Conservation (phyloP, 2,113 vertebrate genomes). For the Mirounga angustirostris region DNA sequence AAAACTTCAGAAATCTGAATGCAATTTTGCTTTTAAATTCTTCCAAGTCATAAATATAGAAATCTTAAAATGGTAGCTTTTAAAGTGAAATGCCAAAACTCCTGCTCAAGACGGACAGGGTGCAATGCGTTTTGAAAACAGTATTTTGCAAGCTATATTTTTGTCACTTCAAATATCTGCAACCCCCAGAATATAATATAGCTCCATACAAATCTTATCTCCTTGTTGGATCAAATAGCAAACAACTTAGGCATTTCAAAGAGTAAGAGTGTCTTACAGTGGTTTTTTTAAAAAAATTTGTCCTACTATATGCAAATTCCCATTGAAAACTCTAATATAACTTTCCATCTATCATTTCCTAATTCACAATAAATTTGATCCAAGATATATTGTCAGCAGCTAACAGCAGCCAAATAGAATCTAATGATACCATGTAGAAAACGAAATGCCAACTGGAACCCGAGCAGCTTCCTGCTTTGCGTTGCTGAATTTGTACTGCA, state of each 20-base stretch:
- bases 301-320: background rate
- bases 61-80: background rate
- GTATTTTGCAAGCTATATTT: slow-evolving; percentile 3
- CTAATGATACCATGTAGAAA: background rate
- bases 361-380: slow-evolving; percentile 39
- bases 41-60: background rate
- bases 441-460: background rate
- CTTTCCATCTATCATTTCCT: background rate
- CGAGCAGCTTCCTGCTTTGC: background rate
- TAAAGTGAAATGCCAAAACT: slow-evolving; percentile 51
- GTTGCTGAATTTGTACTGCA: background rate
- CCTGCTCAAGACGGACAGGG: background rate
- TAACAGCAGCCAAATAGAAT: slow-evolving; percentile 31
- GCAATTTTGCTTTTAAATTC: background rate
- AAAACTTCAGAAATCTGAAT: slow-evolving; percentile 15
- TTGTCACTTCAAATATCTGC: background rate
- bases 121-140: slow-evolving; percentile 17
- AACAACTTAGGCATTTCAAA: background rate
- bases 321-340: background rate
- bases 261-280: background rate
- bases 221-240: background rate
- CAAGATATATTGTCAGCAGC: background rate
- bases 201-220: background rate
- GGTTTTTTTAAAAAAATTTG: background rate
- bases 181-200: background rate